These are phyloP conservation scores for Globodera rostochiensis DNA, from an alignment of 1,140 invertebrate genomes.

Conservation along the genomic window DNA sequence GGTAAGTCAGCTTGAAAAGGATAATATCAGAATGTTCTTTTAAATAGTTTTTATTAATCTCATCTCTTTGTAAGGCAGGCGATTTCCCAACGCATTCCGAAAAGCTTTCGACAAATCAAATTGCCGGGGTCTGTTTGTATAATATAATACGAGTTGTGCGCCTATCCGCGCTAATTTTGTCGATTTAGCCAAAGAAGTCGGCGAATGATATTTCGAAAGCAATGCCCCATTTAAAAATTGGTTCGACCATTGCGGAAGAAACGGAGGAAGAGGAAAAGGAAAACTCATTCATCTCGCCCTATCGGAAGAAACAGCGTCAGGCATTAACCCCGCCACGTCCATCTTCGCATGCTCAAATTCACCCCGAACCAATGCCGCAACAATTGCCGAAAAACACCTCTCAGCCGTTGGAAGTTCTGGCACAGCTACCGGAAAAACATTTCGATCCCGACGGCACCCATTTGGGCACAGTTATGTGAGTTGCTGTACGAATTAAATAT, in stretches of 20 bases:
- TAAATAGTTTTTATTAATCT: background rate
- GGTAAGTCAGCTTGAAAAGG: background rate
- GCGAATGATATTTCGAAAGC: constrained; percentile 10
- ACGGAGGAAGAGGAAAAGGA: constrained; percentile 13
- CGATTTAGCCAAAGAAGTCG: constrained; percentile 4
- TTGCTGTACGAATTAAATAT: too few species aligned
- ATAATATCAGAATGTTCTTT: background rate
- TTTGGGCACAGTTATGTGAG: background rate
- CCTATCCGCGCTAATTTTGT: background rate
- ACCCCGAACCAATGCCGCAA: background rate
- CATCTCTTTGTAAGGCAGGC: background rate
- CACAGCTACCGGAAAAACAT: too few species aligned
- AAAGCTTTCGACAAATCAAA: background rate
- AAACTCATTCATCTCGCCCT: background rate
- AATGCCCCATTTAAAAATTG: constrained; percentile 16
- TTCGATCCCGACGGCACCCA: constrained; percentile 2
- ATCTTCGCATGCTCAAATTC: background rate
- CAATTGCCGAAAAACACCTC: background rate
- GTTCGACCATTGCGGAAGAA: constrained; percentile 23
- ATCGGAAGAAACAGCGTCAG: constrained; percentile 2
- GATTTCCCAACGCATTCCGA: background rate
- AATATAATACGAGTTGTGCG: background rate
- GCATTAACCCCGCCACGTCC: background rate
- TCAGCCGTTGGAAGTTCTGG: too few species aligned
- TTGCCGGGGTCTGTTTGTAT: background rate